These are phyloP conservation scores for Mastigias papua DNA, from an alignment of 30 jellyfish, hydroid and myxozoan species.

Conservation along the genomic window DNA sequence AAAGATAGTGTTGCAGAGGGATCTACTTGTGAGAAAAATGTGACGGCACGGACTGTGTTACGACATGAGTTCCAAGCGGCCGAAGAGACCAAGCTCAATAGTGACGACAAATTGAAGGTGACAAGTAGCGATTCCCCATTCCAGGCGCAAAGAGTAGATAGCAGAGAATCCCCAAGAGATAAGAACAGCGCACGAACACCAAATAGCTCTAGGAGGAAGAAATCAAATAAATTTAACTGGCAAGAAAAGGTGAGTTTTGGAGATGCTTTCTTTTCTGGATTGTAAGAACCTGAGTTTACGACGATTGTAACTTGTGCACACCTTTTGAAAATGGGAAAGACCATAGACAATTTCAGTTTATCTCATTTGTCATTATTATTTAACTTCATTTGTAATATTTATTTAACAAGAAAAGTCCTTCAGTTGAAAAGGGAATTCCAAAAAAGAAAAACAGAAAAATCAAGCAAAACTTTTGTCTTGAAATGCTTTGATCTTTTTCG, in stretches of 20 bases:
- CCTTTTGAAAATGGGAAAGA: no score
- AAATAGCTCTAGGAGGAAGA: constrained; percentile 14
- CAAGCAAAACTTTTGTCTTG: no score
- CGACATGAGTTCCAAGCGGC: background rate
- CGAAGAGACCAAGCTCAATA: background rate
- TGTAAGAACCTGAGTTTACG: no score
- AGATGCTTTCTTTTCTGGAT: background rate
- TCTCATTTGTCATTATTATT: no score
- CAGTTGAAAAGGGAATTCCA: no score
- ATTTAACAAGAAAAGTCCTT: no score
- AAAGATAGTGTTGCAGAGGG: background rate
- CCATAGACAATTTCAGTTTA: no score
- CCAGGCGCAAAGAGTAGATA: constrained; percentile 1
- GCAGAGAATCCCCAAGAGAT: constrained; percentile 24
- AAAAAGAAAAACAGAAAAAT: no score
- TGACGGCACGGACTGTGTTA: background rate
- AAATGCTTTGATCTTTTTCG: no score
- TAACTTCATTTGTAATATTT: no score
- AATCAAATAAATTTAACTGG: constrained; percentile 38
- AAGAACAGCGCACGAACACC: constrained; percentile 4
- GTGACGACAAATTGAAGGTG: background rate
- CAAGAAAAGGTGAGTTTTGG: constrained; percentile 62
- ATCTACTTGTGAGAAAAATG: background rate
- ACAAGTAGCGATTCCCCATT: background rate
- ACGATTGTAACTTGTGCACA: no score